A percentile compares a stretch with the other conserved stretches of the same genome.
phyloP scores from a whole-genome alignment of 2,888 invertebrate species.

The Calameuta idolon region DNA sequence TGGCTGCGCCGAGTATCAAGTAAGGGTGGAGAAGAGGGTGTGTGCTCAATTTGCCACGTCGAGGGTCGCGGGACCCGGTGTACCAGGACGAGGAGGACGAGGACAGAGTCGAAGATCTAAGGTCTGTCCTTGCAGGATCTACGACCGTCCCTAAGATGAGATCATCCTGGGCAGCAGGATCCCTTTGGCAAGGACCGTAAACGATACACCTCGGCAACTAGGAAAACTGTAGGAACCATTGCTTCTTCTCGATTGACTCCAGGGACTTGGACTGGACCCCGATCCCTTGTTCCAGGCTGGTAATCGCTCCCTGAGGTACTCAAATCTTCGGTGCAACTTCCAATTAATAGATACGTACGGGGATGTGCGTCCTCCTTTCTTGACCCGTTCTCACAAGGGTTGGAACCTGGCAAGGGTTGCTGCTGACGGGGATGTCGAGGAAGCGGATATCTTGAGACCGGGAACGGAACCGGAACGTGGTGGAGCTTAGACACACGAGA shows the following conservation, averaged over 20 bases:
- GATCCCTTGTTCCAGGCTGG: neutral
- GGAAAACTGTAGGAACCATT: neutral
- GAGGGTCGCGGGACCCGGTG: conserved; percentile 57
- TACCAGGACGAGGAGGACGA: conserved; percentile 38
- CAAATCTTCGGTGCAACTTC: neutral
- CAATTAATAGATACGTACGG: neutral
- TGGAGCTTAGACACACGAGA: conserved; percentile 52
- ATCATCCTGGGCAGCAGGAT: conserved; percentile 39
- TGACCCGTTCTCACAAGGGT: neutral
- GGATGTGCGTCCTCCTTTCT: neutral
- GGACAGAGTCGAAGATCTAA: conserved; percentile 58
- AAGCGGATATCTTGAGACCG: neutral
- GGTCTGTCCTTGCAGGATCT: conserved; percentile 63
- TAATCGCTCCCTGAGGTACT: neutral
- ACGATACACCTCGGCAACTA: neutral
- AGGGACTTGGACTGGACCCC: neutral
- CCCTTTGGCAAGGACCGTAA: neutral
- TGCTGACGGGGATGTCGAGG: neutral
- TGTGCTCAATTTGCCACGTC: conserved; percentile 65
- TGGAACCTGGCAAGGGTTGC: neutral
- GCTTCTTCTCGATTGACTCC: neutral
- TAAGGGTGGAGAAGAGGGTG: conserved; percentile 43
- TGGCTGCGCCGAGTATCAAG: conserved; percentile 4
- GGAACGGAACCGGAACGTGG: neutral
- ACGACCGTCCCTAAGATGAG: conserved; percentile 64